phyloP scores from a whole-genome alignment of 2,888 invertebrate species.

The Macaria liturata region DNA sequence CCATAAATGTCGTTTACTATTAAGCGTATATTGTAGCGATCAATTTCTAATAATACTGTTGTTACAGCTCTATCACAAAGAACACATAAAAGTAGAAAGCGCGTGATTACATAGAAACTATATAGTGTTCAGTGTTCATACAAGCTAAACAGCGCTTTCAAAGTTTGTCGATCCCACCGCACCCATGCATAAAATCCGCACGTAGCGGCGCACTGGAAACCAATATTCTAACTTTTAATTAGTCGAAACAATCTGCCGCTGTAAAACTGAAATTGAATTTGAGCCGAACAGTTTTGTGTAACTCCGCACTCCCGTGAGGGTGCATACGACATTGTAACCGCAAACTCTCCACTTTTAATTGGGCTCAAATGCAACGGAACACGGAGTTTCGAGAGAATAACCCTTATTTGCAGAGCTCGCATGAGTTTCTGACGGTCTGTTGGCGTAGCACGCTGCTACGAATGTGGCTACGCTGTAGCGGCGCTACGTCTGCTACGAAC shows the following conservation, averaged over 20 bases:
- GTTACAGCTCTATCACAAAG: no score
- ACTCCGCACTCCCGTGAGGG: slow-evolving; percentile 21
- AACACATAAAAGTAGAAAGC: not conserved
- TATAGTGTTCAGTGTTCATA: not conserved
- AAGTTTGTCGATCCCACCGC: not conserved
- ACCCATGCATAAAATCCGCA: slow-evolving; percentile 6
- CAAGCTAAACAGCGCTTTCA: not conserved
- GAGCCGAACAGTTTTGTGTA: slow-evolving; percentile 25
- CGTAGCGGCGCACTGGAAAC: slow-evolving; percentile 9
- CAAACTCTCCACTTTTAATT: slow-evolving; percentile 34
- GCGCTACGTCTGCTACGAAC: slow-evolving; percentile 16
- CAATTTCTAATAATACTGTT: no score
- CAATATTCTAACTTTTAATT: slow-evolving; percentile 30
- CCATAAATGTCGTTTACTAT: no score
- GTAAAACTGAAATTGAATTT: slow-evolving; percentile 36
- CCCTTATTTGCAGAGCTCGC: slow-evolving; percentile 25
- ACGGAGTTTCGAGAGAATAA: slow-evolving; percentile 28
- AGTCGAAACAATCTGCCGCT: slow-evolving; percentile 30
- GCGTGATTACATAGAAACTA: not conserved
- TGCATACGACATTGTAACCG: slow-evolving; percentile 29
- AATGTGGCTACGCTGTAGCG: slow-evolving; percentile 29
- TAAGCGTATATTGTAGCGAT: no score
- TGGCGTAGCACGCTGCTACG: slow-evolving; percentile 23
- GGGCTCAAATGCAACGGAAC: slow-evolving; percentile 31
- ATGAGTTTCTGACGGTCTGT: slow-evolving; percentile 16